Evolutionary conservation across 2,797 vertebrate species (phyloP).

Genomic region (Lithobates sylvaticus): DNA sequence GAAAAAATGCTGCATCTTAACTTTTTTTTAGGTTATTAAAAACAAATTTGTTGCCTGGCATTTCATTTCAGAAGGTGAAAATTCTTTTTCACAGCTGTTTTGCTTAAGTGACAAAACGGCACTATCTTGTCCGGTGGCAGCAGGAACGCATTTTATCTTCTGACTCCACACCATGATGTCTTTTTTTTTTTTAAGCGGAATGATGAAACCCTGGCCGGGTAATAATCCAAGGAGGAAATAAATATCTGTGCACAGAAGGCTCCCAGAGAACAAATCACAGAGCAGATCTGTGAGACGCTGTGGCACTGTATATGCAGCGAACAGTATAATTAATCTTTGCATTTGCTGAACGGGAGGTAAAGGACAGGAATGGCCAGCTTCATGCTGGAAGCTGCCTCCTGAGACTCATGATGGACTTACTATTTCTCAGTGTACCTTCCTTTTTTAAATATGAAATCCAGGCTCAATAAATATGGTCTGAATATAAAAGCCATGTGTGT

Average conservation of each 20-base stretch:
- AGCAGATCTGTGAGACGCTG: conserved; percentile 42
- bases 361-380: neutral
- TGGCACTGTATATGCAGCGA: conserved; percentile 31
- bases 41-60: conserved; percentile 45
- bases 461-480: neutral
- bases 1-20: conserved; percentile 42
- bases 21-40: conserved; percentile 42
- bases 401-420: neutral
- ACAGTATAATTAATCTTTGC: conserved; percentile 34
- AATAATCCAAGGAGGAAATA: conserved; percentile 57
- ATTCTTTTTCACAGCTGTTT: conserved; percentile 60
- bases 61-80: conserved; percentile 56
- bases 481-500: no score
- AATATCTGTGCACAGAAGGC: conserved; percentile 43
- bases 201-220: conserved; percentile 53
- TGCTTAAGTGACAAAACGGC: conserved; percentile 60
- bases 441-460: neutral
- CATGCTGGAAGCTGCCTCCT: neutral
- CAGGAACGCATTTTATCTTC: conserved; percentile 52
- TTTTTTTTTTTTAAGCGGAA: conserved; percentile 37
- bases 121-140: conserved; percentile 49
- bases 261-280: conserved; percentile 52
- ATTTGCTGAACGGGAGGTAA: neutral
- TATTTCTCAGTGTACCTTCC: neutral
- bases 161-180: conserved; percentile 49